Evolutionary conservation across 2,797 vertebrate species (phyloP).

Genomic region (Gymnocypris eckloni): DNA sequence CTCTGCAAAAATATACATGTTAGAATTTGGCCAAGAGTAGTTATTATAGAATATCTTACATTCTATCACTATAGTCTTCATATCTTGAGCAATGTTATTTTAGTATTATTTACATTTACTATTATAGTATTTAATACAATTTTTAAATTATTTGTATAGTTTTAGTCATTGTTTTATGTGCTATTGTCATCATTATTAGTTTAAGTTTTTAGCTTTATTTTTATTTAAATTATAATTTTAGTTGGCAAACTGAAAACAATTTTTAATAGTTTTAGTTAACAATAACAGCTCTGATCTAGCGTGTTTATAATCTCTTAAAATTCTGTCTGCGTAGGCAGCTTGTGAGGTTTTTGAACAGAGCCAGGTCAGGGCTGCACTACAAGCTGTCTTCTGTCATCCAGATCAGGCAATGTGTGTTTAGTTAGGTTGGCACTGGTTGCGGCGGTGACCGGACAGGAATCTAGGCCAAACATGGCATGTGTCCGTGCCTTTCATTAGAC

Average conservation of each 20-base stretch:
- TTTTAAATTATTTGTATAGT: background rate
- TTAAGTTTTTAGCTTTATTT: background rate
- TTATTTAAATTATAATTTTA: background rate
- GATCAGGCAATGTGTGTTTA: conserved; percentile 38
- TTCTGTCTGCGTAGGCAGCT: background rate
- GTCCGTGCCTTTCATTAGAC: conserved; percentile 22
- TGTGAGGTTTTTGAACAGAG: background rate
- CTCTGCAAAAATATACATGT: background rate
- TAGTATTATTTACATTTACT: background rate
- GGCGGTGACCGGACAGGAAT: background rate
- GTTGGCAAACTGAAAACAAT: too few relatives aligned
- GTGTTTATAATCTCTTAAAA: background rate
- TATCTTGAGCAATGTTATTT: background rate
- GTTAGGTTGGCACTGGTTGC: conserved; percentile 21
- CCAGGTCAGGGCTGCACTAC: conserved; percentile 9
- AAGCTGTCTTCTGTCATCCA: conserved; percentile 42
- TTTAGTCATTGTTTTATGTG: background rate
- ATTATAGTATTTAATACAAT: background rate
- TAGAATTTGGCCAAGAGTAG: background rate
- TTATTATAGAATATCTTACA: background rate
- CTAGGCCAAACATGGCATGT: conserved; percentile 9
- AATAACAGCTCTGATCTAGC: background rate
- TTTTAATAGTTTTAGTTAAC: background rate
- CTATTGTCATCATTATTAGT: background rate
- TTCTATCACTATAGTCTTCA: background rate